phyloP scores from a whole-genome alignment of 2,113 vertebrate species.

The Apteryx owenii region DNA sequence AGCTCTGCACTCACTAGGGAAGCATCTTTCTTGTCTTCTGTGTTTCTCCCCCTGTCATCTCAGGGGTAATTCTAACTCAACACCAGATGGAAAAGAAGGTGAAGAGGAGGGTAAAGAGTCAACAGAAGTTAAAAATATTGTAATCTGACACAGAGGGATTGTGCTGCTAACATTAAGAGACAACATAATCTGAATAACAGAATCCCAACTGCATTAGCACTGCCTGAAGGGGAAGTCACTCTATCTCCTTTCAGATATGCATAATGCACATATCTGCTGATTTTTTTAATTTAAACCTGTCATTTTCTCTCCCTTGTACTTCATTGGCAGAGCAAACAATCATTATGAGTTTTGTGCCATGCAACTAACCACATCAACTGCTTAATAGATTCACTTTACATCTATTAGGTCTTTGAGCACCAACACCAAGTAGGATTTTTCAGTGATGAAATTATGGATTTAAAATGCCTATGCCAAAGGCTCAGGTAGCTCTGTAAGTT shows the following conservation, averaged over 20 bases:
- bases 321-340: not conserved
- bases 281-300: conserved; percentile 23
- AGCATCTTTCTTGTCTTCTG: not conserved
- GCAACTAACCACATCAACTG: not conserved
- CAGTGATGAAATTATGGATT: not conserved
- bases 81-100: not conserved
- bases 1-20: not conserved
- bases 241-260: not conserved
- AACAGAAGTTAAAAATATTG: conserved; percentile 2
- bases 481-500: not conserved
- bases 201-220: not conserved
- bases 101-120: not conserved
- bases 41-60: not conserved
- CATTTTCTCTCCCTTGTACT: conserved; percentile 9
- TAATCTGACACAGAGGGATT: not conserved
- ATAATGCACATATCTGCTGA: not conserved
- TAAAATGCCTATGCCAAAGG: not conserved
- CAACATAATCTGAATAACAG: not conserved
- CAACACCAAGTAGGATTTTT: not conserved
- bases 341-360: not conserved
- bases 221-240: not conserved
- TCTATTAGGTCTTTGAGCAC: not conserved
- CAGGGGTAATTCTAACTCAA: not conserved
- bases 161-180: not conserved
- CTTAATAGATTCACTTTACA: not conserved